Percentiles rank a stretch among this genome's conserved stretches.
Conservation (phyloP, 2,113 vertebrate genomes). For the Sinocyclocheilus anophthalmus region DNA sequence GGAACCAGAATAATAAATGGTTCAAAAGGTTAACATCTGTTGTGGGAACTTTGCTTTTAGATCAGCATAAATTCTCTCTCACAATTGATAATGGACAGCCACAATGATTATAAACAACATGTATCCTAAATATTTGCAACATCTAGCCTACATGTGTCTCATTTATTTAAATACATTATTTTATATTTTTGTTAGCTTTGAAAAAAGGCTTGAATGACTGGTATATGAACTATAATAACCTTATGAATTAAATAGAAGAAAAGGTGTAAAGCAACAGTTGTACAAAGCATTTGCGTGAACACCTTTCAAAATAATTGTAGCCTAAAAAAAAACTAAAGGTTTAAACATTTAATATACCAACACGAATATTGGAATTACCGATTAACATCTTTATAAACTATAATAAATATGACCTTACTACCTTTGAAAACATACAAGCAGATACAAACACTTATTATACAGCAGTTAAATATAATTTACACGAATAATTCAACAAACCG, state of each 20-base stretch:
- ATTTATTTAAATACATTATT: not conserved
- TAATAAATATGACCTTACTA: not conserved
- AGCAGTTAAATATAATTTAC: not conserved
- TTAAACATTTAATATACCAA: not conserved
- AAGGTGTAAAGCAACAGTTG: not conserved
- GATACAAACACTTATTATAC: too few species aligned
- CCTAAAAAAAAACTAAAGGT: not conserved
- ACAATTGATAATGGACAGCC: not conserved
- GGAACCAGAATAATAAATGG: constrained; percentile 55
- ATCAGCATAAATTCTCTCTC: constrained; percentile 28
- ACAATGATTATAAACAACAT: not conserved
- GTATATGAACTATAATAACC: not conserved
- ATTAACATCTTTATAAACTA: not conserved
- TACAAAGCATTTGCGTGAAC: not conserved
- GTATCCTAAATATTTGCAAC: not conserved
- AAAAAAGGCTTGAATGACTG: not conserved
- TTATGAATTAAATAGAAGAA: not conserved
- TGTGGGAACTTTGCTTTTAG: constrained; percentile 36
- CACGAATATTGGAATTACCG: not conserved
- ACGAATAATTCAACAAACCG: constrained; percentile 42
- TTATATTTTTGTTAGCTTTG: not conserved
- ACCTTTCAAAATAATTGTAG: not conserved
- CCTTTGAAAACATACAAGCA: not conserved
- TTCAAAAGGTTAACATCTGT: constrained; percentile 59
- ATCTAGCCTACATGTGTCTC: not conserved